Percentiles rank a stretch among this genome's conserved stretches.
Conservation (phyloP, 2,113 vertebrate species). For the Marmota flaviventris region DNA sequence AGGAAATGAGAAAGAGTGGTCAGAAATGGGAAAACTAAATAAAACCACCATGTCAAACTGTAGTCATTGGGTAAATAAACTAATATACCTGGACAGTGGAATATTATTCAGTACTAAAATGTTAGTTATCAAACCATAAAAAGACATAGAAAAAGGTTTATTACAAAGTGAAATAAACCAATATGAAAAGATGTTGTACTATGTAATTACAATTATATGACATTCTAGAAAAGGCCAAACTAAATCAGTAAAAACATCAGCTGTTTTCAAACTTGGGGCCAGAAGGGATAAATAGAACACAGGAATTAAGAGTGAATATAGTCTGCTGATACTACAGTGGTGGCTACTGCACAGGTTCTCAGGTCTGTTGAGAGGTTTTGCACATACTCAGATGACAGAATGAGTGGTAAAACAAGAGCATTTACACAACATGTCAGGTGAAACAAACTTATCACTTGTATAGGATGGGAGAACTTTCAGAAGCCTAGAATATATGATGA, state of each 20-base stretch:
- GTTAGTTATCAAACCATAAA: neutral
- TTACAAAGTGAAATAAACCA: neutral
- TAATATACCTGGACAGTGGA: neutral
- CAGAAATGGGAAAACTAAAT: neutral
- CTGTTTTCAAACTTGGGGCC: neutral
- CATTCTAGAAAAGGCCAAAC: neutral
- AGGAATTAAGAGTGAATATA: neutral
- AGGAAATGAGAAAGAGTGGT: neutral
- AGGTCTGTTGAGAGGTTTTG: neutral
- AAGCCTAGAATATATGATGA: neutral
- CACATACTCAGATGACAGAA: neutral
- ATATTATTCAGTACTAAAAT: neutral
- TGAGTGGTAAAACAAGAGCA: neutral
- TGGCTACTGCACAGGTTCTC: neutral
- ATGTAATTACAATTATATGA: neutral
- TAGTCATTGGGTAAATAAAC: neutral
- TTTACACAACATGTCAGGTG: neutral
- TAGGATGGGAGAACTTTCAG: neutral
- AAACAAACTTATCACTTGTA: neutral
- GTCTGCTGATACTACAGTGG: neutral
- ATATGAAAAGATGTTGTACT: neutral
- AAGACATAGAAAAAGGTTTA: neutral
- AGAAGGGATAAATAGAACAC: neutral
- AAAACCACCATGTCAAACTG: neutral
- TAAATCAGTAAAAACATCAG: neutral